Conservation (phyloP, 2,888 invertebrate species). For the Achlya flavicornis region DNA sequence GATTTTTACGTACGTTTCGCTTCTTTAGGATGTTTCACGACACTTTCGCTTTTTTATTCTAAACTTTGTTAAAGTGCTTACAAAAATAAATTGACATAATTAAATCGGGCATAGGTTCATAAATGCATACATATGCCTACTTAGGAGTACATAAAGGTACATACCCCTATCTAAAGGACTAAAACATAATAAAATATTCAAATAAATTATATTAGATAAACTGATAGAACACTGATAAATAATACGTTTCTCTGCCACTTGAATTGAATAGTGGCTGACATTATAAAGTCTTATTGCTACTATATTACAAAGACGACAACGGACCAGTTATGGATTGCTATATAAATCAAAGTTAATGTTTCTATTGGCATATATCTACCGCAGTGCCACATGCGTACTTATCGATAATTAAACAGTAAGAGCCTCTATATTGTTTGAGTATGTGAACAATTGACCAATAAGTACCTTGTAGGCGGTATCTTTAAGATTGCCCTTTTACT, state of each 20-base stretch:
- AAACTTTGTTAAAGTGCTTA: too few species aligned
- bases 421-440: slow-evolving; percentile 8
- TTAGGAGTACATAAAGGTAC: too few species aligned
- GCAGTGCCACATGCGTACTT: slow-evolving; percentile 9
- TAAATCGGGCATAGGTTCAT: too few species aligned
- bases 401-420: slow-evolving; percentile 10
- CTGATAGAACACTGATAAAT: too few species aligned
- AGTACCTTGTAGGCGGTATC: neutral
- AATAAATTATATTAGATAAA: too few species aligned
- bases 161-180: too few species aligned
- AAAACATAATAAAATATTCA: too few species aligned
- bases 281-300: slow-evolving; percentile 6
- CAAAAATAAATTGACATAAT: too few species aligned
- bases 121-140: too few species aligned
- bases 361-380: slow-evolving; percentile 12
- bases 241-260: neutral
- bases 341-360: slow-evolving; percentile 15
- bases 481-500: neutral
- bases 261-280: slow-evolving; percentile 1
- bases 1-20: too few species aligned
- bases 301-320: slow-evolving; percentile 11
- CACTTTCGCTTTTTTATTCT: too few species aligned
- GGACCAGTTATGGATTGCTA: slow-evolving; percentile 2
- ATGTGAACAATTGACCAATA: slow-evolving; percentile 6
- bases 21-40: too few species aligned